phyloP scores from a whole-genome alignment of 2,113 vertebrate genomes.

The Gnathonemus longibarbis region DNA sequence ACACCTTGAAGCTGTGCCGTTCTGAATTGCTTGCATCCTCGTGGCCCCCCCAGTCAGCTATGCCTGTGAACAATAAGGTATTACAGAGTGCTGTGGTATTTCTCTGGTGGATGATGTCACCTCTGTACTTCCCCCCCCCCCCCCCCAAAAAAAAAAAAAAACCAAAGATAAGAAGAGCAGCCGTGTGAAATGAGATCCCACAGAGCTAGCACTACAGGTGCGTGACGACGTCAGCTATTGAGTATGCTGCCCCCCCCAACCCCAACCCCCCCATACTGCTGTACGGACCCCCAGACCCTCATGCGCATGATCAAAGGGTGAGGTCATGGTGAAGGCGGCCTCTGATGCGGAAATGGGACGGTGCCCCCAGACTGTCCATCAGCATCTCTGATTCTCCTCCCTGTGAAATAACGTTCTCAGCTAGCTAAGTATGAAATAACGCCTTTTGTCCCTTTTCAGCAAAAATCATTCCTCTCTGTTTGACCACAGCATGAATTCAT shows the following conservation, averaged over 20 bases:
- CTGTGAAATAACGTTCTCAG: neutral
- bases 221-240: conserved; percentile 42
- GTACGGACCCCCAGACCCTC: conserved; percentile 11
- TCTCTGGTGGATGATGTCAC: conserved; percentile 7
- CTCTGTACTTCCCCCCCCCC: neutral
- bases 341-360: neutral
- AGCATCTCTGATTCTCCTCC: neutral
- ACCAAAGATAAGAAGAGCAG: conserved; percentile 40
- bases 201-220: conserved; percentile 43
- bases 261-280: neutral
- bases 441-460: neutral
- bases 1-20: neutral
- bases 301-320: conserved; percentile 38
- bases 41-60: neutral
- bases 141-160: neutral
- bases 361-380: neutral
- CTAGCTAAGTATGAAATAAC: neutral
- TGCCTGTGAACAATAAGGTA: conserved; percentile 1
- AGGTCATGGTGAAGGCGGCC: conserved; percentile 16
- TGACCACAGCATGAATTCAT: neutral
- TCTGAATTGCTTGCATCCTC: neutral
- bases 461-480: neutral
- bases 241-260: conserved; percentile 39
- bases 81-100: conserved; percentile 10
- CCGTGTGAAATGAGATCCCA: conserved; percentile 43